Percentiles rank a stretch among this genome's conserved stretches.
Conservation (phyloP, 2,797 vertebrate species). For the Meda fulgida region DNA sequence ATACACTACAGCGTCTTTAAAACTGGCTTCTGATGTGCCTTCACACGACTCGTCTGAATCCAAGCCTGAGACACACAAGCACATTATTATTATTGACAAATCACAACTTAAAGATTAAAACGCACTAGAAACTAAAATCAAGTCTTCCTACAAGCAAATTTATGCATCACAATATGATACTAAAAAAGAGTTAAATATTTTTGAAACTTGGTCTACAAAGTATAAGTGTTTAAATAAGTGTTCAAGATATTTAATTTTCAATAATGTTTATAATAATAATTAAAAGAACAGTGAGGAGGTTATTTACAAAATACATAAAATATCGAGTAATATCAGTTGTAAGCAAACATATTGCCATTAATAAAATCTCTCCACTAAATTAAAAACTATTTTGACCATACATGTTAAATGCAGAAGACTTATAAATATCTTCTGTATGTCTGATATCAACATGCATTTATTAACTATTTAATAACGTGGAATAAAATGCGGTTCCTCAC, state of each 20-base stretch:
- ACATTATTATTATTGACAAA: background rate
- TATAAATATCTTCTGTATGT: background rate
- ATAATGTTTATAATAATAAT: background rate
- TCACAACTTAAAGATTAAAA: background rate
- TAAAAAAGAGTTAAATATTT: too few relatives aligned
- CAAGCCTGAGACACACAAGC: conserved; percentile 82
- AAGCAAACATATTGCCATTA: background rate
- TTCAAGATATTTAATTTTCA: background rate
- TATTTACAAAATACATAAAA: background rate
- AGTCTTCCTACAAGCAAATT: too few relatives aligned
- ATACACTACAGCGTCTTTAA: conserved; percentile 82
- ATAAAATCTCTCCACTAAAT: background rate
- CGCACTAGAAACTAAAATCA: too few relatives aligned
- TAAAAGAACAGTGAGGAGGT: background rate
- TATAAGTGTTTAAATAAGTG: background rate
- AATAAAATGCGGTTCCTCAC: background rate
- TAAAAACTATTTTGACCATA: too few relatives aligned
- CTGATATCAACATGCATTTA: background rate
- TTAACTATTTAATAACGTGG: background rate
- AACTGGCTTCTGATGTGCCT: conserved; percentile 88
- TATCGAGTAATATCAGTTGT: background rate
- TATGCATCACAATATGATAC: too few relatives aligned
- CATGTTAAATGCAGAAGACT: background rate
- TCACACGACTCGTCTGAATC: conserved; percentile 95
- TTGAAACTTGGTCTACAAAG: too few relatives aligned